These are phyloP conservation scores for Dryas iulia DNA, from an alignment of 1,140 invertebrate species.

Conservation along the genomic window DNA sequence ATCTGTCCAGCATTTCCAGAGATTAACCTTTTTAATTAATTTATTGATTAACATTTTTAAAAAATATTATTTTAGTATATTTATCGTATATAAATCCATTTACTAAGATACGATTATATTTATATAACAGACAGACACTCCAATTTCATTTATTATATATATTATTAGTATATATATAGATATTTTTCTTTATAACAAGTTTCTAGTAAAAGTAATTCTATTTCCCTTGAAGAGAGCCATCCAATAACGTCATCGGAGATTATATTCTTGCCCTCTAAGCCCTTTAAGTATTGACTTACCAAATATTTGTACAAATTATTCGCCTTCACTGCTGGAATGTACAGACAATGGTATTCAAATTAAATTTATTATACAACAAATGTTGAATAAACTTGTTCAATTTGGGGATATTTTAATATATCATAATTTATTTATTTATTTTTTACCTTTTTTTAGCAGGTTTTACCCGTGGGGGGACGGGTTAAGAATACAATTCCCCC, in stretches of 20 bases:
- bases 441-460: neutral
- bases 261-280: neutral
- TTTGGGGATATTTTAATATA: neutral
- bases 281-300: conserved; percentile 3
- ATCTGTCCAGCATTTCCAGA: too few species aligned
- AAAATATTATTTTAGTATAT: too few species aligned
- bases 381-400: neutral
- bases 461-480: too few species aligned
- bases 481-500: too few species aligned
- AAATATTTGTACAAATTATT: conserved; percentile 12
- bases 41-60: too few species aligned
- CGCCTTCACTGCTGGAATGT: neutral
- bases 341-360: neutral
- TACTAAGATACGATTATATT: too few species aligned
- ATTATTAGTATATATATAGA: too few species aligned
- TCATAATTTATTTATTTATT: neutral
- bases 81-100: too few species aligned
- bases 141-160: too few species aligned
- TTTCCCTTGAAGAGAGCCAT: neutral
- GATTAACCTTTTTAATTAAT: too few species aligned
- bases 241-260: neutral
- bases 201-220: neutral
- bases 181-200: too few species aligned
- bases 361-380: neutral
- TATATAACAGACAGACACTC: too few species aligned